Evolutionary conservation across 2,888 invertebrate species (phyloP), one percentile per base, ranked within the genome.

Genomic region (Ischnura elegans): DNA sequence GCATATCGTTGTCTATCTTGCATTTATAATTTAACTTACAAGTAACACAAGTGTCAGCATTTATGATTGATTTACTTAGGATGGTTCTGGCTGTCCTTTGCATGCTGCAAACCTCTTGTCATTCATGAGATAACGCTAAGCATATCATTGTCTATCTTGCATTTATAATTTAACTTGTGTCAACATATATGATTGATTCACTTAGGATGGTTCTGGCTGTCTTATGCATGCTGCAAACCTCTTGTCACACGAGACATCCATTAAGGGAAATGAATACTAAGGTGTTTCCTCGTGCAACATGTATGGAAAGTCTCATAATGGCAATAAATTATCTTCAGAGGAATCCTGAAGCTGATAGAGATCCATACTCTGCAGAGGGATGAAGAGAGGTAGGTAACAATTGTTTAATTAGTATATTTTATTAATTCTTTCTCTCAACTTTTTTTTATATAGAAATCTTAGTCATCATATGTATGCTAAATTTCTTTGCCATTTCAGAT

Each of bases 301-400:
- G 10, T 13, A 36, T 36, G 36, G 36, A 76, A 36, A 76, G 25
- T 36, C 36, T 29, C 36, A 36, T 36, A 36, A 76, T 76, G 76
- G 36, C 76, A 29, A 76, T 36, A 76, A 36, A 36, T 36, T 36
- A 36, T 76, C 76, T 36, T 25, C 13, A 16, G 76, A 36, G 76
- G 36, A 76, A 29, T 76, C 76, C 76, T 36, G 76, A 76, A 76
- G 76, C 36, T 16, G 76, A 36, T 10, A 36, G 76, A 76, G 36
- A 76, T 36, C 76, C 76, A 36, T 76, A 76, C 76, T 76, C 76
- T 36, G 76, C 36, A 10, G 76, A 76, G 76, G 76, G 76, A 76
- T 76, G 76, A 76, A 36, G 76, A 13, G 76, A 76, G 76, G 76
- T 76, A 76, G 29, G 76, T 36, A 76, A 2, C 36, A 36, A 13